Evolutionary conservation across 2,113 vertebrate genomes (phyloP), one percentile per base, ranked within the genome.

Genomic region (Labeo rohita): DNA sequence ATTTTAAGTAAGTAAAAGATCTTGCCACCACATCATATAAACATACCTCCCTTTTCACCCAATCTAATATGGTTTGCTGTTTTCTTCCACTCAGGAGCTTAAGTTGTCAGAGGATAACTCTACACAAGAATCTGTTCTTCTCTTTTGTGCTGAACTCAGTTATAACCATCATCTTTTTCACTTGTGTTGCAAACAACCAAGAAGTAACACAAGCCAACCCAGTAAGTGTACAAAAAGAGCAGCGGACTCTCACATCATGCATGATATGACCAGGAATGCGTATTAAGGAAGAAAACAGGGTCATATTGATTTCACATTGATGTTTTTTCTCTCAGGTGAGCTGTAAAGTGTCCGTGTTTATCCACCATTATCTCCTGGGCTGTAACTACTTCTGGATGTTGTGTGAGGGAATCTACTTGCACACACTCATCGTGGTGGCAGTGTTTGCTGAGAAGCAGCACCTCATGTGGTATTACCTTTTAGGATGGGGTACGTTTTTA

Each of bases 361-460:
- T 99, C 86, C 98, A 99, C 34, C 92, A 96, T 61, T 99, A 99
- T 80, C 92, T 98, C 49, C 92, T 98, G 92, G 96, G 97, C 86
- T 99, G 98, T 85, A 99, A 98, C 92, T 99, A 99, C 93, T 99
- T 99, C 87, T 99, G 98, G 98, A 99, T 99, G 98, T 94, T 99
- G 4, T 99, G 98, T 52, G 98, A 99, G 92, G 98, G 98, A 70
- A 98, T 99, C 91, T 99, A 99, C 90, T 94, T 99, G 77, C 98
- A 99, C 84, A 99, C 98, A 0, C 96, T 99, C 73, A 99, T 99
- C 1, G 98, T 99, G 10, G 98, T 99, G 92, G 98, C 98, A 0
- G 98, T 99, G 84, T 99, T 99, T 90, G 95, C 97, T 0, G 97
- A 99, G 89, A 99, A 99, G 23, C 98, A 99, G 47, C 96, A 97